Evolutionary conservation across 35 echinoderm and acorn worm species (phyloP), one percentile per base, ranked within the genome.

Genomic region (Lytechinus variegatus): DNA sequence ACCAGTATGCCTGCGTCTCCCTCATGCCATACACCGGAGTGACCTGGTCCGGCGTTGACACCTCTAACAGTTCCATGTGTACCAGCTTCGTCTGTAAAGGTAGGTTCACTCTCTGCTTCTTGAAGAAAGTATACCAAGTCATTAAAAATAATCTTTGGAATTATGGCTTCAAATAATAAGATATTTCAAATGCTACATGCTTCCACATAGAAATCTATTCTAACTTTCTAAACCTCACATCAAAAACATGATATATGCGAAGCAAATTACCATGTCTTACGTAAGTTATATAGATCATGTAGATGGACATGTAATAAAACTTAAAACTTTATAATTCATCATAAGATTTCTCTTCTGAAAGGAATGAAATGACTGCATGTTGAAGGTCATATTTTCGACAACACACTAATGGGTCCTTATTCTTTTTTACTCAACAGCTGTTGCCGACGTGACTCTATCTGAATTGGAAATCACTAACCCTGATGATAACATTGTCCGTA

Each of bases 401-500:
- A 57, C 53, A 0, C 55, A 93, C 11, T 28, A n/a, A 93, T 93
- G n/a, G 56, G 2, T 57, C 53, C 57, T 54, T n/a, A 11, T 93
- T 57, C 21, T 93, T 57, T 57, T 54, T 57, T 27, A 53, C 13
- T 13, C n/a, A 55, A 93, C 92, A 93, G 92, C 92, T 93, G 92
- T 93, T 93, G 92, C 44, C 60, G 58, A 94, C 52, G 24, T 96
- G 91, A 54, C 96, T 54, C 13, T 97, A 95, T 57, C 89, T 53
- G 61, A 92, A 94, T 33, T 96, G 92, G 58, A 95, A 86, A 21
- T 92, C 92, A 96, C 97, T 93, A 28, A 95, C 52, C n/a, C 55
- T 53, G 56, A 96, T 54, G 87, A 96, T 87, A 57, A 79, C 95
- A n/a, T 97, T 27, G 86, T 97, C 97, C 16, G 95, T 93, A 53